These are phyloP conservation scores for Geopemphigus sp. DNA, from an alignment of 1,140 invertebrate genomes.

Conservation along the genomic window DNA sequence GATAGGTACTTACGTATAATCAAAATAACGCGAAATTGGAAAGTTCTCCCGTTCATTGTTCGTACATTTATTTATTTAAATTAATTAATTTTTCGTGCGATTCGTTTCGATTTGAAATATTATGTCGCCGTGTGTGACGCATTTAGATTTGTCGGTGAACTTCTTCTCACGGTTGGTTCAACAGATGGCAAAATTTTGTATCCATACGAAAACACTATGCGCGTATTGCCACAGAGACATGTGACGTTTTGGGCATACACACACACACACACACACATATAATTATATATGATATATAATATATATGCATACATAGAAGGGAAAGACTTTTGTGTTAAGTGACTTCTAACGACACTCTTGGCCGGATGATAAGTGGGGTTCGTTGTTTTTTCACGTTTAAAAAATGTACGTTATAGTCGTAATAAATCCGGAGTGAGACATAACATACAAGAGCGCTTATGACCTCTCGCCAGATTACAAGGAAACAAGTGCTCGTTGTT, in stretches of 20 bases:
- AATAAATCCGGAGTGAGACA: constrained; percentile 48
- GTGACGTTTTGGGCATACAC: constrained; percentile 3
- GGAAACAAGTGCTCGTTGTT: constrained; percentile 43
- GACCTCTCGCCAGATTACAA: constrained; percentile 48
- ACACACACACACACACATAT: not conserved
- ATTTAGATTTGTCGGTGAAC: constrained; percentile 23
- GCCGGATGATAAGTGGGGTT: constrained; percentile 44
- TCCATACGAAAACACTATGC: constrained; percentile 13
- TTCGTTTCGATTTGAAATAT: not conserved
- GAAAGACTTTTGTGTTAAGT: constrained; percentile 40
- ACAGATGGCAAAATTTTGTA: constrained; percentile 46
- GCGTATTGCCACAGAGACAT: not conserved
- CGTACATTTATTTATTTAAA: not conserved
- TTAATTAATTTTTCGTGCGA: not conserved
- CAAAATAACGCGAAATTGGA: too few species aligned
- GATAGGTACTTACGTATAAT: too few species aligned
- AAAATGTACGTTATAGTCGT: constrained; percentile 46
- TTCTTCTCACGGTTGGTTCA: constrained; percentile 30
- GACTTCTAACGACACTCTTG: constrained; percentile 41
- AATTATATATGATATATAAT: not conserved
- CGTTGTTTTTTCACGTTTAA: constrained; percentile 48
- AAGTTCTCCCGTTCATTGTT: not conserved
- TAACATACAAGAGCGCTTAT: constrained; percentile 39
- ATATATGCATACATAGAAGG: not conserved
- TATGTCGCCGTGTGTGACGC: constrained; percentile 2